Conservation (phyloP, 2,113 vertebrate species). For the Mirounga angustirostris region DNA sequence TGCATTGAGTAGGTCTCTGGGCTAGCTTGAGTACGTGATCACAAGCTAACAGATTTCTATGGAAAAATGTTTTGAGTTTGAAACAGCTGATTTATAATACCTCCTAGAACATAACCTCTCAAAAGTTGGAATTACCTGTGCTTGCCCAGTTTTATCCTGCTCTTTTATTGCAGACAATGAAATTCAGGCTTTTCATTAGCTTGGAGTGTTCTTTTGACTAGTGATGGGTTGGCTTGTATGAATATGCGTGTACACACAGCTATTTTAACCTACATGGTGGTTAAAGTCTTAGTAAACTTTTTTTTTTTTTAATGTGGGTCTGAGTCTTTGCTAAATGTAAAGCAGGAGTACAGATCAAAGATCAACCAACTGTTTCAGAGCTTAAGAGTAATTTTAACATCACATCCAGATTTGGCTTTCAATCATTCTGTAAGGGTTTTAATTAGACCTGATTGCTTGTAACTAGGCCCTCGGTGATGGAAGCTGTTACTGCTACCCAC, state of each 20-base stretch:
- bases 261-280: constrained; percentile 39
- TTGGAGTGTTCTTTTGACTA: neutral
- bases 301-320: neutral
- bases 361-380: neutral
- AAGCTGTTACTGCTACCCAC: neutral
- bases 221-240: neutral
- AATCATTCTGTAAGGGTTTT: constrained; percentile 45
- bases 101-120: neutral
- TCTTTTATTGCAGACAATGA: neutral
- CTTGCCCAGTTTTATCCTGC: neutral
- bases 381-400: constrained; percentile 49
- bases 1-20: neutral
- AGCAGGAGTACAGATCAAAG: neutral
- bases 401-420: constrained; percentile 5
- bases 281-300: neutral
- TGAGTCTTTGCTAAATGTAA: constrained; percentile 19
- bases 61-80: constrained; percentile 25
- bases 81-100: neutral
- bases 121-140: neutral
- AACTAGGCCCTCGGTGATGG: neutral
- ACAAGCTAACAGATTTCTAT: neutral
- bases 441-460: neutral
- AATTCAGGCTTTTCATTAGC: constrained; percentile 14
- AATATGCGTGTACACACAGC: neutral
- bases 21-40: neutral